A percentile compares a stretch with the other conserved stretches of the same genome.
Conservation (phyloP, 1,140 invertebrate genomes). For the Musca domestica region DNA sequence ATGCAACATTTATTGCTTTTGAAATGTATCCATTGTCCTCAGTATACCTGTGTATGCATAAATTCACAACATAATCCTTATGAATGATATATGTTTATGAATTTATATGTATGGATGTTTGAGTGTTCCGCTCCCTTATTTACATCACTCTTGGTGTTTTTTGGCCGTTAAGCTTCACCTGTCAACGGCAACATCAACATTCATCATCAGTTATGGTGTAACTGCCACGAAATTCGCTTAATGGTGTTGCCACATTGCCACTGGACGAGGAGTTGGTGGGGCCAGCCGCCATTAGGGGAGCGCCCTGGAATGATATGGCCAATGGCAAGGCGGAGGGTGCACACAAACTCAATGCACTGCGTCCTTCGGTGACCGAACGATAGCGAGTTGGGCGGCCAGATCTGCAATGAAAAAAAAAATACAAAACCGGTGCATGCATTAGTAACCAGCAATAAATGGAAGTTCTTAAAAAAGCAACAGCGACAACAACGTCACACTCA, state of each 20-base stretch:
- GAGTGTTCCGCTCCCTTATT: neutral
- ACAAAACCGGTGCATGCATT: neutral
- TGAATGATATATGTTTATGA: neutral
- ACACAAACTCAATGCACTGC: conserved; percentile 59
- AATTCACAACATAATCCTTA: neutral
- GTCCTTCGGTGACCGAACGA: conserved; percentile 62
- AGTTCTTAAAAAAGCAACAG: neutral
- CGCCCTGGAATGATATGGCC: conserved; percentile 63
- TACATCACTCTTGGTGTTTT: neutral
- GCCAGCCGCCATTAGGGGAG: conserved; percentile 59
- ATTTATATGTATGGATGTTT: neutral
- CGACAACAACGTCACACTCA: neutral
- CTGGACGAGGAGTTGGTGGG: conserved; percentile 36
- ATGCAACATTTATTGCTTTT: too few species aligned
- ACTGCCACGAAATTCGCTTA: conserved; percentile 50
- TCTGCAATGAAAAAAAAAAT: conserved; percentile 49
- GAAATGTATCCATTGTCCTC: too few species aligned
- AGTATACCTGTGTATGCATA: too few species aligned
- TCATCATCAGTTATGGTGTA: conserved; percentile 51
- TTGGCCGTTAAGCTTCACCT: neutral
- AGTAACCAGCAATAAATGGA: neutral
- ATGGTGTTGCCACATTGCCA: conserved; percentile 32
- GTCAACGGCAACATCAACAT: conserved; percentile 32
- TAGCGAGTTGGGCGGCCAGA: conserved; percentile 61
- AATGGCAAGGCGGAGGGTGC: conserved; percentile 62